phyloP scores from a whole-genome alignment of 2,888 invertebrate species.

The Diarsia brunnea region DNA sequence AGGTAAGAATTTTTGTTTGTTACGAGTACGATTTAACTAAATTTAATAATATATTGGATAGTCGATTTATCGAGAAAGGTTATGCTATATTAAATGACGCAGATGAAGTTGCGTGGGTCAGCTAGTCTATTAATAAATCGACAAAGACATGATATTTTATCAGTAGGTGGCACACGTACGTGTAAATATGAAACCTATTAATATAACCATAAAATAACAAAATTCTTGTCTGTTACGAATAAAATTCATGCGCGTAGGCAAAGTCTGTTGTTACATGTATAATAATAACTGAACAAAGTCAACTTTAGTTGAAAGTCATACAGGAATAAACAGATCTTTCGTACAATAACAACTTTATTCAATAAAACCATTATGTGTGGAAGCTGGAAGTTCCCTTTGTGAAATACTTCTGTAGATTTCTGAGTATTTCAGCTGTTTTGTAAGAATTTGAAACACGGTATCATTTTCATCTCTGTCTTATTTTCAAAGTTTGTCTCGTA shows the following conservation, averaged over 20 bases:
- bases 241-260: not conserved
- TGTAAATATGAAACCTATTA: not conserved
- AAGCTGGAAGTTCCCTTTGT: not conserved
- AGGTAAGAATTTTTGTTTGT: too few species aligned
- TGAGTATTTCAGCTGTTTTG: not conserved
- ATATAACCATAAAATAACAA: slow-evolving; percentile 8
- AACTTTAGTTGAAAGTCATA: not conserved
- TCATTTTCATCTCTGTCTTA: not conserved
- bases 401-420: not conserved
- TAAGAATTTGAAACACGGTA: not conserved
- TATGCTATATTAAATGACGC: too few species aligned
- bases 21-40: too few species aligned
- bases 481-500: not conserved
- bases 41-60: too few species aligned
- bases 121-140: not conserved
- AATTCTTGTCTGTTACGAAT: not conserved
- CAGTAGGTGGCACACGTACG: too few species aligned
- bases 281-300: not conserved
- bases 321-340: not conserved
- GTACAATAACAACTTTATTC: not conserved
- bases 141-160: not conserved
- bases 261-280: not conserved
- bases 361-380: not conserved
- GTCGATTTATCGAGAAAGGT: too few species aligned
- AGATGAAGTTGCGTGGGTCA: too few species aligned